Percentiles rank a stretch among this genome's conserved stretches.
These are phyloP conservation scores for Neuroscelio doddi DNA, from an alignment of 2,888 invertebrate species.

Conservation along the genomic window DNA sequence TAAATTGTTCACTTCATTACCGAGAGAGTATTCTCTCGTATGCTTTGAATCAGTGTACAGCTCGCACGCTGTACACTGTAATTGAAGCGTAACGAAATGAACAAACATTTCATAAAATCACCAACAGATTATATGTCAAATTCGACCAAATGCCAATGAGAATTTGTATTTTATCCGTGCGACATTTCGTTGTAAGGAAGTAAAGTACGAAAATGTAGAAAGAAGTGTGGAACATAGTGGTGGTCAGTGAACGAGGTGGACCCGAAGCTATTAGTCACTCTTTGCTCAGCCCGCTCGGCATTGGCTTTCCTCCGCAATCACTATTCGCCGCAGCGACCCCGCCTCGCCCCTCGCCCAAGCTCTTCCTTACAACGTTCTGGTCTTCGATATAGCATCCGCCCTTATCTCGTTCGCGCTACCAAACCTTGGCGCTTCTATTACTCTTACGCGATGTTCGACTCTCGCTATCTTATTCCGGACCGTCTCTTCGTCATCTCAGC, in stretches of 20 bases:
- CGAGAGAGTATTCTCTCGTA: slow-evolving; percentile 1
- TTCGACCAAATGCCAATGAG: too few relatives aligned
- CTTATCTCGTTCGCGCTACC: slow-evolving; percentile 61
- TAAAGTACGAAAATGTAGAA: slow-evolving; percentile 47
- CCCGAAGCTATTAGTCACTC: slow-evolving; percentile 60
- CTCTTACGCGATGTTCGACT: slow-evolving; percentile 55
- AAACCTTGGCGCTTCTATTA: slow-evolving; percentile 57
- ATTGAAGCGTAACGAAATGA: too few relatives aligned
- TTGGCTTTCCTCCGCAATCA: slow-evolving; percentile 51
- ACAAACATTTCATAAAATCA: not conserved
- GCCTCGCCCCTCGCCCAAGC: not conserved
- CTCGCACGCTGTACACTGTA: not conserved
- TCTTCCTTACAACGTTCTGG: not conserved
- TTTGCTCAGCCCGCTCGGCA: slow-evolving; percentile 43
- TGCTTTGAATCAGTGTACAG: slow-evolving; percentile 1
- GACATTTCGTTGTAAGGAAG: slow-evolving; percentile 6
- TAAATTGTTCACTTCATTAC: slow-evolving; percentile 15
- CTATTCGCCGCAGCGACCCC: slow-evolving; percentile 22
- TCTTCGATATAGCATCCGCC: slow-evolving; percentile 55
- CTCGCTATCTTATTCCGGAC: slow-evolving; percentile 54
- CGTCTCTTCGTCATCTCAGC: slow-evolving; percentile 47
- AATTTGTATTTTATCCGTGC: too few relatives aligned
- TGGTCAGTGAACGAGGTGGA: slow-evolving; percentile 52
- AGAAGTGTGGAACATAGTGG: slow-evolving; percentile 52
- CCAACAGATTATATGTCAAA: slow-evolving; percentile 6